These are phyloP conservation scores for Ceyx melanurus DNA, from an alignment of 2,113 vertebrate species.

Conservation along the genomic window DNA sequence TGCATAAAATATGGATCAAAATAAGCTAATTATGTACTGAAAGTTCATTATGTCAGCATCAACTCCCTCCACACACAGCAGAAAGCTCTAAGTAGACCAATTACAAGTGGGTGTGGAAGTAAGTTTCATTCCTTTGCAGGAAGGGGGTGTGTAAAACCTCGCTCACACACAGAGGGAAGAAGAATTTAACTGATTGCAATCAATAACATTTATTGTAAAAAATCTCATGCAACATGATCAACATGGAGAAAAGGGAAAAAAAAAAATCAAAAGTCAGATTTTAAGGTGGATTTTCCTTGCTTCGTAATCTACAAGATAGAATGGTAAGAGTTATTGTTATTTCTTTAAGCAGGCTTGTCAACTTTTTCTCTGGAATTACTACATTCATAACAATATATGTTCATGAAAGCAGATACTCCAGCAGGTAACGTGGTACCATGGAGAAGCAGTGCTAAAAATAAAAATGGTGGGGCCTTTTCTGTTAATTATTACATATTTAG, in stretches of 20 bases:
- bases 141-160: not conserved
- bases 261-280: not conserved
- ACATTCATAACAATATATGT: not conserved
- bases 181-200: not conserved
- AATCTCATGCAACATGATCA: not conserved
- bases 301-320: not conserved
- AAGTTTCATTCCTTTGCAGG: not conserved
- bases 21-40: not conserved
- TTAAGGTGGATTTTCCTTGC: constrained; percentile 8
- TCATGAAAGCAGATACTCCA: not conserved
- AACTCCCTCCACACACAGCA: not conserved
- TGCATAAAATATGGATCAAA: not conserved
- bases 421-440: not conserved
- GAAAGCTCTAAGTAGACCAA: not conserved
- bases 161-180: not conserved
- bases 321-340: not conserved
- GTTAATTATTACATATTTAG: not conserved
- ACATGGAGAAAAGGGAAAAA: accelerated
- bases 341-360: not conserved
- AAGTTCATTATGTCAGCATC: not conserved
- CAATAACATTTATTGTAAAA: not conserved
- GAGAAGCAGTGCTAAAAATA: constrained; percentile 3
- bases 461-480: not conserved
- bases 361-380: constrained; percentile 31
- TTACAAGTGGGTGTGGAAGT: not conserved